Evolutionary conservation across 1,140 invertebrate genomes (phyloP).

Genomic region (Piezodorus guildinii): DNA sequence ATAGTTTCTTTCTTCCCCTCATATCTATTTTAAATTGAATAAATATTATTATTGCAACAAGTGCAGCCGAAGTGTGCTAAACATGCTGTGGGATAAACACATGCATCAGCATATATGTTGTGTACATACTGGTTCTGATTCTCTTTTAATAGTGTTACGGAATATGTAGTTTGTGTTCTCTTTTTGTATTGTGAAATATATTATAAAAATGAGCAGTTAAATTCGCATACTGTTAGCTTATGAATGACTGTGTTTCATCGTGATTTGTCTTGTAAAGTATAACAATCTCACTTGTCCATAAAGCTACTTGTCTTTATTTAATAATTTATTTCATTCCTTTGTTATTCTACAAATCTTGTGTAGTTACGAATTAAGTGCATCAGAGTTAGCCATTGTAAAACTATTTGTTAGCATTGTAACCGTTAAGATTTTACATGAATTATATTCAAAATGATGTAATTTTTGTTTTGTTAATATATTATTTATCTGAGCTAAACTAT

Average conservation of each 20-base stretch:
- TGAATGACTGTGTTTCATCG: constrained; percentile 30
- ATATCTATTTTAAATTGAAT: not conserved
- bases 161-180: constrained; percentile 29
- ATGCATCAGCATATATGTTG: constrained; percentile 16
- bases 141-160: constrained; percentile 24
- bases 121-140: constrained; percentile 25
- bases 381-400: too few species aligned
- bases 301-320: constrained; percentile 30
- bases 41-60: constrained; percentile 15
- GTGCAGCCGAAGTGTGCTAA: constrained; percentile 24
- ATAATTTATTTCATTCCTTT: constrained; percentile 8
- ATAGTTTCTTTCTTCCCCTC: too few species aligned
- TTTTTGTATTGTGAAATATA: constrained; percentile 29
- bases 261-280: constrained; percentile 30
- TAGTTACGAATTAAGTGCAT: too few species aligned
- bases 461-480: too few species aligned
- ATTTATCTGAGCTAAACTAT: too few species aligned
- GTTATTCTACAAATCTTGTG: too few species aligned
- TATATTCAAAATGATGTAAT: too few species aligned
- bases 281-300: constrained; percentile 30
- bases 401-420: too few species aligned
- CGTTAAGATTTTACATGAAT: too few species aligned
- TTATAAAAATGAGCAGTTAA: constrained; percentile 23
- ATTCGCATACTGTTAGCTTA: constrained; percentile 29
- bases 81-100: constrained; percentile 15